These are phyloP conservation scores for Zele albiditarsus DNA, from an alignment of 2,888 invertebrate species.

Conservation along the genomic window DNA sequence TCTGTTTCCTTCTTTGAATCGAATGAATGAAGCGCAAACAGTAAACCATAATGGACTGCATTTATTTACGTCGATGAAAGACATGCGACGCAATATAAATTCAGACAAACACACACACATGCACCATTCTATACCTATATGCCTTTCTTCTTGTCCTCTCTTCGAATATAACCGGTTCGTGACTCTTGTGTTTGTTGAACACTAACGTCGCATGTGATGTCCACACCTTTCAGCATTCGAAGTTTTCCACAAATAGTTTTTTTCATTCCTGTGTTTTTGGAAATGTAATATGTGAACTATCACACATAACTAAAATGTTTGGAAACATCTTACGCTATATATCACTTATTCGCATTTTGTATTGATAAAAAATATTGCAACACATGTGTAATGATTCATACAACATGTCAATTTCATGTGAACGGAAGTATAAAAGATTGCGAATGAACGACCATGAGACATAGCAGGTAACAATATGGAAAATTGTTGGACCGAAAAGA, in stretches of 20 bases:
- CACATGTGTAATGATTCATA: too few relatives aligned
- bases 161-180: conserved; percentile 19
- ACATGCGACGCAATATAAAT: background rate
- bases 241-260: too few relatives aligned
- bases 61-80: background rate
- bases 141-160: background rate
- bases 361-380: too few relatives aligned
- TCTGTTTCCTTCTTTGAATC: background rate
- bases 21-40: background rate
- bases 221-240: background rate
- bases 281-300: too few relatives aligned
- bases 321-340: too few relatives aligned
- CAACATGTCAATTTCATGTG: too few relatives aligned
- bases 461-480: background rate
- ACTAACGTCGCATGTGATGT: background rate
- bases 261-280: too few relatives aligned
- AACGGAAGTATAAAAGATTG: background rate
- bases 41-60: background rate
- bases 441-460: background rate
- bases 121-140: background rate
- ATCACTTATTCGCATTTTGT: too few relatives aligned
- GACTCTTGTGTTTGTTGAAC: conserved; percentile 20
- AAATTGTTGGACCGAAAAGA: background rate
- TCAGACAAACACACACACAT: background rate
- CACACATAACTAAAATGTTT: too few relatives aligned